Evolutionary conservation across 2,113 vertebrate species (phyloP).

Genomic region (Proteles cristata): DNA sequence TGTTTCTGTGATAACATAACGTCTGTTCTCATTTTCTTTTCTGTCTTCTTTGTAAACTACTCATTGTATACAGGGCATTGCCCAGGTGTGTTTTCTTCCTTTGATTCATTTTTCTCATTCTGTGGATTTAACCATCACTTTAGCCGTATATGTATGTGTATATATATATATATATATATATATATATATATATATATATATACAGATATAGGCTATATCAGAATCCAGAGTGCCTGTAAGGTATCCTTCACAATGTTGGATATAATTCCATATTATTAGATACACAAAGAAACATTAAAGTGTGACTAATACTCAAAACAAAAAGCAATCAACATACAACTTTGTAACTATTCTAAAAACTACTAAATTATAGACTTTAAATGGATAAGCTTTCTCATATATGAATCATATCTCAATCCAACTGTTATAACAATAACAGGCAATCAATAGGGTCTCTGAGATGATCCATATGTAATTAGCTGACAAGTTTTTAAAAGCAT

Average conservation of each 20-base stretch:
- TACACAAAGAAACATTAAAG: constrained; percentile 25
- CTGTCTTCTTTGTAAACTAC: not conserved
- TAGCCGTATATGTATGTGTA: not conserved
- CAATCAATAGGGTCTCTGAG: not conserved
- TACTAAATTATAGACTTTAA: not conserved
- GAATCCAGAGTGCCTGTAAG: not conserved
- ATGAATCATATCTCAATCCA: not conserved
- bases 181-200: not conserved
- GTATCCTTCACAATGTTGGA: not conserved
- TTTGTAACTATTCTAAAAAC: not conserved
- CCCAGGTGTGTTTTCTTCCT: not conserved
- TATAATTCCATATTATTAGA: not conserved
- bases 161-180: not conserved
- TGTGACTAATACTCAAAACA: not conserved
- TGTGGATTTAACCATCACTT: not conserved
- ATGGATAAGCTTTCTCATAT: not conserved
- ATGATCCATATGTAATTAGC: not conserved
- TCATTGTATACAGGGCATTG: not conserved
- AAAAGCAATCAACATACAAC: not conserved
- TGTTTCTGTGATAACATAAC: not conserved
- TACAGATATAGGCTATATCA: not conserved
- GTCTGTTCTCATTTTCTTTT: not conserved
- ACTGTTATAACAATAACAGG: not conserved
- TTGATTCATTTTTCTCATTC: no score
- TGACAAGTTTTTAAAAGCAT: not conserved